Evolutionary conservation across 2,888 invertebrate species (phyloP), one percentile per base, ranked within the genome.

Genomic region (Lasioglossum oenotherae): DNA sequence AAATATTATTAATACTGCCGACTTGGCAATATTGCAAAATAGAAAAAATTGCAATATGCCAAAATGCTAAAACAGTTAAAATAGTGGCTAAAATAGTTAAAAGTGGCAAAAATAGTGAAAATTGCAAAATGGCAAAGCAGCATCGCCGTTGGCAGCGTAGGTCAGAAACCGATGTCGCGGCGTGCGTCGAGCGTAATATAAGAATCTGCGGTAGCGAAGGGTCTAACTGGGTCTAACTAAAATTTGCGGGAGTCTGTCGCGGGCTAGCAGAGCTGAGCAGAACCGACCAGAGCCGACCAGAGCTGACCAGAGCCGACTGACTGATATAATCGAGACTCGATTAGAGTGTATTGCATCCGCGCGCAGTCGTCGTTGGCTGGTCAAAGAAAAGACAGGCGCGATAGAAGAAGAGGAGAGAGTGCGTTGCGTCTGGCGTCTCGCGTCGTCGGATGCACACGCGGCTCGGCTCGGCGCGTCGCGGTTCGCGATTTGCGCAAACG

Each of bases 401-500:
- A 41, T 16, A 67, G 67, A 38, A 35, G n/a, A 16, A 46, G n/a
- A 23, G n/a, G 16, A 46, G 16, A 10, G 80, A 71, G 67, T 53
- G 44, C 27, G 80, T 57, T 71, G 76, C 79, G 77, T 14, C 27
- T 12, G 19, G 23, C 35, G 67, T 16, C 27, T 12, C 35, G 35
- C 35, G 67, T 35, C 74, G 53, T 4, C 57, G 57, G 57, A n/a
- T 57, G 57, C n/a, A 84, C 46, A 10, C 27, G 46, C 84, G 60
- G 89, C 87, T 85, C 84, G 82, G 74, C 67, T 85, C 84, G 84
- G 74, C 67, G 67, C 67, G 67, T 72, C 88, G 89, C 86, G 87
- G 84, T 88, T 89, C 83, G 90, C 93, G 93, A 92, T 94, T 94
- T 94, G 94, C 94, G 94, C 94, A 94, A 94, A 94, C 94, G 94